phyloP scores from a whole-genome alignment of 1,140 invertebrate species.

The Hetaerina americana region DNA sequence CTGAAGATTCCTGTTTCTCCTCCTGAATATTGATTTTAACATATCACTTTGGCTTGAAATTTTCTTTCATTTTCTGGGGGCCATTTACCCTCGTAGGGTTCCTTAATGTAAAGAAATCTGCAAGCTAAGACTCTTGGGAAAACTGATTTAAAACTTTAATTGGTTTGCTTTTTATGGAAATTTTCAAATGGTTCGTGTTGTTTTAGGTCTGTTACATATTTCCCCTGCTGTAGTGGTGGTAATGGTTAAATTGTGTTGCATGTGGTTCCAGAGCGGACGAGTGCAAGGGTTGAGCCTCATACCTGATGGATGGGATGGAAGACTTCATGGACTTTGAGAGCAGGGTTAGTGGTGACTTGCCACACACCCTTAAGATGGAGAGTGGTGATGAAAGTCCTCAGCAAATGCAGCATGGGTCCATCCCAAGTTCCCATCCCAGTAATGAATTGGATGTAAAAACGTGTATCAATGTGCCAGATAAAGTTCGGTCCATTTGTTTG shows the following conservation, averaged over 20 bases:
- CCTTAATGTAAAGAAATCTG: too few species aligned
- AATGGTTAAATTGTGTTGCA: not conserved
- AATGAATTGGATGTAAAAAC: not conserved
- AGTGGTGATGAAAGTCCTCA: not conserved
- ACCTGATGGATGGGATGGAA: not conserved
- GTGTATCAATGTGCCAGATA: not conserved
- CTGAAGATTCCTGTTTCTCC: too few species aligned
- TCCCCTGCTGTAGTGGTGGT: too few species aligned
- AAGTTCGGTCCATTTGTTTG: slow-evolving; percentile 27
- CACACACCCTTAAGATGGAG: not conserved
- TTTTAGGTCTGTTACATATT: not conserved
- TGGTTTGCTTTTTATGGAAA: not conserved
- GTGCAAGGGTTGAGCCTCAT: not conserved
- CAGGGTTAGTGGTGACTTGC: not conserved
- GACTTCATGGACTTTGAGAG: not conserved
- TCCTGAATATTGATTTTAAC: too few species aligned
- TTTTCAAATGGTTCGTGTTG: not conserved
- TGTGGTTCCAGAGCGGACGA: not conserved
- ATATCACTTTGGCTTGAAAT: too few species aligned
- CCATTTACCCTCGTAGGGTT: too few species aligned
- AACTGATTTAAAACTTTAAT: not conserved
- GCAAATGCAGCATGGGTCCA: not conserved
- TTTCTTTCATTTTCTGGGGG: too few species aligned
- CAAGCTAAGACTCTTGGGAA: not conserved
- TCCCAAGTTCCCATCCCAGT: not conserved